Base-by-base conservation (phyloP, 1,140 invertebrate genomes). In the Drosophila truncata region DNA sequence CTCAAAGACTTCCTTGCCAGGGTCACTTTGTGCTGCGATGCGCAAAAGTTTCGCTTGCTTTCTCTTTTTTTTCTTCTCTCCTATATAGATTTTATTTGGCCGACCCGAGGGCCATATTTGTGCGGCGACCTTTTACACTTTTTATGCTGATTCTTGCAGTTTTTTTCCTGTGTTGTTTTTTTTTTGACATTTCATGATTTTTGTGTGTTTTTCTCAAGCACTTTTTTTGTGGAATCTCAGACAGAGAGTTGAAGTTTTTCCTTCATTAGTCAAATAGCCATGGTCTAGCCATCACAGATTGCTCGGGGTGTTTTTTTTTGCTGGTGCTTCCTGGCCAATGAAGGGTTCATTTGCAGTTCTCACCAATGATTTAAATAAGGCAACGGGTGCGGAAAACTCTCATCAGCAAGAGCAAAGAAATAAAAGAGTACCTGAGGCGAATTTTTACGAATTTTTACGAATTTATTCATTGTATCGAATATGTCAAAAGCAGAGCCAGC, bases 1-100 rank as follows among this genome's bases (percentile, higher is more conserved):
- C 66, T 46, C 72, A 64, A 50, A 76, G 71, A 75, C 63, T 76
- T 66, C 27, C 72, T 67, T 49, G 57, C 41, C 73, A 39, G 76
- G 74, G 82, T 86, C 75, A 82, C 79, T 86, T 86, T 86, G 83
- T 79, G 82, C 75, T 75, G 35, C 66, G 78, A 82, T 82, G 82
- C 70, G 78, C 86, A 82, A 86, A 86, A 82, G 78, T 82, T 86
- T 82, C 20, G 33, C 35, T 66, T 14, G 31, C 35, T 25, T 47
- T 59, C 52, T 42, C 27, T 23, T 49, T 50, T 46, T 69, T 66
- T 71, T 14, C 8, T 13, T 8, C 7, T 10, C 10, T 49, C 9
- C n/a, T 70, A 57, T 73, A 69, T 67, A 72, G 77, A 84, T 65
- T 84, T 78, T 61, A 27, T 66, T 78, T 58, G 46, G 50, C 66